Conservation (phyloP, 2,888 invertebrate genomes). For the Drosophila yooni region DNA sequence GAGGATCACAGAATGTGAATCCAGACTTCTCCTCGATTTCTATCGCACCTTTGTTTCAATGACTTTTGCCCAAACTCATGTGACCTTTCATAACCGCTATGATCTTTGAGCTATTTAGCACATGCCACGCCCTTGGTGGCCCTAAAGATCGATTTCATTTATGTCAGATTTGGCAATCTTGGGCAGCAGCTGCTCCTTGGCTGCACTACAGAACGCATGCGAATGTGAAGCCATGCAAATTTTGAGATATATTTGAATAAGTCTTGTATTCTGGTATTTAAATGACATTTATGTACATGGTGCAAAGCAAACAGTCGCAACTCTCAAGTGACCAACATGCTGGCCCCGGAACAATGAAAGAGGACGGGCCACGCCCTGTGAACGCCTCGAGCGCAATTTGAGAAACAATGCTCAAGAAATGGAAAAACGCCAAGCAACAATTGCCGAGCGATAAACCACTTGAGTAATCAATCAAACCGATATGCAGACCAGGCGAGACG, state of each 20-base stretch:
- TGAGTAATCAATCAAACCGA: slow-evolving; percentile 79
- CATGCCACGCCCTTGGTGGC: slow-evolving; percentile 70
- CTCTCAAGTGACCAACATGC: slow-evolving; percentile 78
- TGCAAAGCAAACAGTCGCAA: slow-evolving; percentile 68
- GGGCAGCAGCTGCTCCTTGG: slow-evolving; percentile 43
- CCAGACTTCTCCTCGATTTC: not conserved
- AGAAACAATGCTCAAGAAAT: slow-evolving; percentile 50
- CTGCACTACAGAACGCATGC: slow-evolving; percentile 52
- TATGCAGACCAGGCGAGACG: slow-evolving; percentile 43
- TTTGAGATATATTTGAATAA: slow-evolving; percentile 49
- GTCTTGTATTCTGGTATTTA: slow-evolving; percentile 30
- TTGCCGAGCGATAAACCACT: slow-evolving; percentile 74
- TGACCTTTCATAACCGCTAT: slow-evolving; percentile 33
- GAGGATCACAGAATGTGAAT: not conserved
- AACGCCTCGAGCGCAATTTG: slow-evolving; percentile 37
- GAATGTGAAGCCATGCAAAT: slow-evolving; percentile 65
- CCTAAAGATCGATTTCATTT: slow-evolving; percentile 69
- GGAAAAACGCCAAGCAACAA: slow-evolving; percentile 55
- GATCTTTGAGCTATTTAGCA: slow-evolving; percentile 28
- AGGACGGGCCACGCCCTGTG: slow-evolving; percentile 23
- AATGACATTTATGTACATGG: slow-evolving; percentile 48
- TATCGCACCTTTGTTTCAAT: not conserved
- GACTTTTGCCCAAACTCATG: not conserved
- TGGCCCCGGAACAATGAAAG: slow-evolving; percentile 38
- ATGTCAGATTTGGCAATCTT: slow-evolving; percentile 52